phyloP scores from a whole-genome alignment of 2,113 vertebrate species.

The Paracyprichromis sp. region DNA sequence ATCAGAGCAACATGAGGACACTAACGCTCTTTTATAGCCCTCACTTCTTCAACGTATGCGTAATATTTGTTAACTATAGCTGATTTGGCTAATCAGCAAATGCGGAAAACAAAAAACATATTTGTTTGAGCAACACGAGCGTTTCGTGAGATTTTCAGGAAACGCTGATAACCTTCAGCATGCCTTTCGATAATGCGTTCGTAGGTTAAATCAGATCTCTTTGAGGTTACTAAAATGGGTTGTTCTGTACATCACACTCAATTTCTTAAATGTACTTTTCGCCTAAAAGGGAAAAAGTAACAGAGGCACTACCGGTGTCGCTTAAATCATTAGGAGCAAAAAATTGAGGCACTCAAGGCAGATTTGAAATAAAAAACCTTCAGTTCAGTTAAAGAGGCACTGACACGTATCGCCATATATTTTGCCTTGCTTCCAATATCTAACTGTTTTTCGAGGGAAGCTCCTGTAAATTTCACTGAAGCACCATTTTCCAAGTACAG shows the following conservation, averaged over 20 bases:
- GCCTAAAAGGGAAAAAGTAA: neutral
- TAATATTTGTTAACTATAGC: neutral
- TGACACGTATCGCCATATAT: neutral
- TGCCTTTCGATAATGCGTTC: neutral
- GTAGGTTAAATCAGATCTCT: neutral
- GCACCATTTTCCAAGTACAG: neutral
- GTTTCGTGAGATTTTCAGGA: neutral
- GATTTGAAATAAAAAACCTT: neutral
- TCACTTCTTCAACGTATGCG: neutral
- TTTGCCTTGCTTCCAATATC: neutral
- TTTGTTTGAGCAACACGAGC: neutral
- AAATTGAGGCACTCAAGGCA: neutral
- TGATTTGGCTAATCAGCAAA: neutral
- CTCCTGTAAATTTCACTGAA: neutral
- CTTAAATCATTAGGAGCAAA: neutral
- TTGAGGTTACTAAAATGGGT: neutral
- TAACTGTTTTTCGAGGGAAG: neutral
- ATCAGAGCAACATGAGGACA: neutral
- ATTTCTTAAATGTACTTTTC: neutral
- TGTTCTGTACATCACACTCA: neutral
- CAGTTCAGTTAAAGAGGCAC: neutral
- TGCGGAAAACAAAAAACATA: neutral
- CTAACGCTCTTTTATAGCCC: constrained; percentile 25
- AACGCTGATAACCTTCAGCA: constrained; percentile 16
- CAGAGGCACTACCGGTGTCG: neutral